phyloP scores from a whole-genome alignment of 35 echinoderm and acorn worm species.

The Chiridota heheva region DNA sequence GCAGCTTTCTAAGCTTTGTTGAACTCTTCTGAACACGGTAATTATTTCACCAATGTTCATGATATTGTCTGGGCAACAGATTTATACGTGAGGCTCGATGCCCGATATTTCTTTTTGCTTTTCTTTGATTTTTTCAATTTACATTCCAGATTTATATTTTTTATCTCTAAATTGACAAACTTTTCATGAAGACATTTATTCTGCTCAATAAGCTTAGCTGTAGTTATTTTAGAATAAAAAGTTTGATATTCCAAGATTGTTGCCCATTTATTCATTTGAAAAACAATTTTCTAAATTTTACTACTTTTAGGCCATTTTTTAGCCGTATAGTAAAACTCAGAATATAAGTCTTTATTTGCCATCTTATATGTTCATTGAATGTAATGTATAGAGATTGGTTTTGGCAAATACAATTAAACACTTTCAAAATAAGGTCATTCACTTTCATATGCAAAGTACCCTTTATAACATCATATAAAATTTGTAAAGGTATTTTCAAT shows the following conservation, averaged over 20 bases:
- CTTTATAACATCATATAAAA: background rate
- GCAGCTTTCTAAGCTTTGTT: background rate
- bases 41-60: background rate
- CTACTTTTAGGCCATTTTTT: slow-evolving; percentile 6
- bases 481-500: background rate
- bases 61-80: background rate
- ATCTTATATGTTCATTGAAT: background rate
- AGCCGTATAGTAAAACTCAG: background rate
- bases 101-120: background rate
- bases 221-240: background rate
- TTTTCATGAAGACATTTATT: background rate
- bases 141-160: background rate
- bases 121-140: background rate
- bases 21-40: background rate
- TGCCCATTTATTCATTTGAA: no score
- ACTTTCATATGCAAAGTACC: background rate
- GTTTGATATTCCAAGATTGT: background rate
- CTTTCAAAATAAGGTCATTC: background rate
- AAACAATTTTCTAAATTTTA: slow-evolving; percentile 22
- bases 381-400: background rate
- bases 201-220: background rate
- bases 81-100: slow-evolving; percentile 1
- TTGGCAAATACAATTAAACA: background rate
- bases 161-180: background rate
- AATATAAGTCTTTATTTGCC: background rate